Evolutionary conservation across 2,113 vertebrate species (phyloP), one percentile per base, ranked within the genome.

Genomic region (Seriola quinqueradiata): DNA sequence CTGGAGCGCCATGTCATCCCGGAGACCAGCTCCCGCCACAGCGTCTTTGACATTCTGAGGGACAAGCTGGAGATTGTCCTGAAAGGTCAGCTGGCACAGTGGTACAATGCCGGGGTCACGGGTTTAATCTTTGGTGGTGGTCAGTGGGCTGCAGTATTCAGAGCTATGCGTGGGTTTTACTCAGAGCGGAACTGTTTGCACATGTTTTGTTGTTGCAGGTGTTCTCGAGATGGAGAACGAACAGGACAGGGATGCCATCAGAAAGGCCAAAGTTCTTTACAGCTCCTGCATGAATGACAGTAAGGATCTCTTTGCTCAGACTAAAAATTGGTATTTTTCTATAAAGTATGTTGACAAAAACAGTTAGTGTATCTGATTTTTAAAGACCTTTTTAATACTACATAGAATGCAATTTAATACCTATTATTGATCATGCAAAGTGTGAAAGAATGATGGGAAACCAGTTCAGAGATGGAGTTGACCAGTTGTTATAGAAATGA

Each of bases 281-380:
- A 96, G 87, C 81, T 99, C 98, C 64, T 99, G 98, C 94, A 97
- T 99, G 96, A 97, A 99, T 40, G 96, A 99, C 79, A 97, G 98
- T 99, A 94, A 97, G 97, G 71, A 34, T n/a, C 5, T 11, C 8
- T 23, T 28, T 6, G 14, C 10, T 8, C 42, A 34, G 32, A 50
- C 6, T n/a, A 11, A 83, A 54, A 40, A 63, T 4, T 0, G 0
- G 2, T 23, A 5, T 23, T 58, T 46, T 42, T 67, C 10, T 25
- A 61, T 28, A 28, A 38, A 38, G 38, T 38, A 7, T 7, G 38
- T 38, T 38, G 38, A 38, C 8, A 38, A 38, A 8, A 25, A 25
- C 25, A 25, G 25, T 25, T 28, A 28, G 28, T 28, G 28, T 28
- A 2, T 28, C 28, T 28, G 28, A 28, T 28, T 28, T 25, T 14